A percentile compares a stretch with the other conserved stretches of the same genome.
These are phyloP conservation scores for Pammene fasciana DNA, from an alignment of 2,888 invertebrate species.

Conservation along the genomic window DNA sequence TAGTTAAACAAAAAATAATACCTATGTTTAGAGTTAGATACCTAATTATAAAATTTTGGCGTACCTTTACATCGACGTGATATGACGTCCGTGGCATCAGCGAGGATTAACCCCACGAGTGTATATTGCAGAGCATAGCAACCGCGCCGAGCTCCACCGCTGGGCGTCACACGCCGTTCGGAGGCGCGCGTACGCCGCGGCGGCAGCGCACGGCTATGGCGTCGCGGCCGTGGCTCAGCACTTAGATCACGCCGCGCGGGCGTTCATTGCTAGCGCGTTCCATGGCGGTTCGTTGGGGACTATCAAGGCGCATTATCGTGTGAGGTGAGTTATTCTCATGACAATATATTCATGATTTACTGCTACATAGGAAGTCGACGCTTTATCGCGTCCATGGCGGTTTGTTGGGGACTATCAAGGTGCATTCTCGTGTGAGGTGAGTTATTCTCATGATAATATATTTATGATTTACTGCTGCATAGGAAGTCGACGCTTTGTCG, in stretches of 20 bases:
- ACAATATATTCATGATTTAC: too few relatives aligned
- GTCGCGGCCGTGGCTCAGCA: slow-evolving; percentile 95
- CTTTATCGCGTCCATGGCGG: slow-evolving; percentile 90
- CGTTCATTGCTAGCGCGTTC: slow-evolving; percentile 91
- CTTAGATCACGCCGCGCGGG: slow-evolving; percentile 92
- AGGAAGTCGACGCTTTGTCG: slow-evolving; percentile 58
- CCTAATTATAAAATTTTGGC: too few relatives aligned
- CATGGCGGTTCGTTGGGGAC: slow-evolving; percentile 90
- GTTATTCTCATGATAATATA: slow-evolving; percentile 43
- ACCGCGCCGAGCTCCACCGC: slow-evolving; percentile 69
- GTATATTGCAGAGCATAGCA: not conserved
- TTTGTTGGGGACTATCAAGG: slow-evolving; percentile 89
- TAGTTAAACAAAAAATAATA: too few relatives aligned
- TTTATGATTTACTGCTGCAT: too few relatives aligned
- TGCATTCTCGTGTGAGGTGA: slow-evolving; percentile 89
- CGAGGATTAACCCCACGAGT: not conserved
- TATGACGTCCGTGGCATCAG: not conserved
- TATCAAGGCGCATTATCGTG: slow-evolving; percentile 91
- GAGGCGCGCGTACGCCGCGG: slow-evolving; percentile 89
- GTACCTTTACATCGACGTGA: too few relatives aligned
- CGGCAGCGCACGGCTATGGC: slow-evolving; percentile 90
- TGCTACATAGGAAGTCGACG: too few relatives aligned
- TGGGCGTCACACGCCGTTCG: slow-evolving; percentile 89
- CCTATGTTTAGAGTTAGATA: too few relatives aligned
- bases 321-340: slow-evolving; percentile 78